Percentiles rank a stretch among this genome's conserved stretches.
Conservation (phyloP, 1,140 invertebrate species). For the Apocrypta bakeri region DNA sequence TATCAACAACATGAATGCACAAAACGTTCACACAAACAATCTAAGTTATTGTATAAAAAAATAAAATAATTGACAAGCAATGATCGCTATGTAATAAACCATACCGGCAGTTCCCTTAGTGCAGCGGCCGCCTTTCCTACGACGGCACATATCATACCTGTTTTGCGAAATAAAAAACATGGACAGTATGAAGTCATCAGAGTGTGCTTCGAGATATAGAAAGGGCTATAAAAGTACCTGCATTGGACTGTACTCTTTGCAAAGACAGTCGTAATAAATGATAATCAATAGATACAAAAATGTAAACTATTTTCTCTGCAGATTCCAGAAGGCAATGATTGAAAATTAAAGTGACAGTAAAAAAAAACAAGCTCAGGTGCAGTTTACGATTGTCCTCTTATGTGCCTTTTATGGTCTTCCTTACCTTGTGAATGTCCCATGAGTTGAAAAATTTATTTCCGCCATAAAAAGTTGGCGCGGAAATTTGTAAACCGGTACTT, state of each 20-base stretch:
- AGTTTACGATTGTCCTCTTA: constrained; percentile 32
- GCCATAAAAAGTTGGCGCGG: not conserved
- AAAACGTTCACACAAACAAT: not conserved
- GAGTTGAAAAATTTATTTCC: not conserved
- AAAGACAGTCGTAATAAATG: constrained; percentile 25
- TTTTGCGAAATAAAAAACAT: constrained; percentile 74
- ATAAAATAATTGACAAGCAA: constrained; percentile 61
- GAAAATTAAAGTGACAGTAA: constrained; percentile 43
- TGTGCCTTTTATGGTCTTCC: constrained; percentile 5
- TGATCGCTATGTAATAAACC: constrained; percentile 73
- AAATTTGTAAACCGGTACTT: not conserved
- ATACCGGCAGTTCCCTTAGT: constrained; percentile 97
- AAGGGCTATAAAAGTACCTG: constrained; percentile 58
- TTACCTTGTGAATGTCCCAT: constrained; percentile 4
- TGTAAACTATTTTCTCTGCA: constrained; percentile 15
- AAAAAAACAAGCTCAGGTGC: constrained; percentile 40
- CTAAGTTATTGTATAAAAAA: constrained; percentile 33
- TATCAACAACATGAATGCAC: not conserved
- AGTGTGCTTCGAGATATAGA: constrained; percentile 56
- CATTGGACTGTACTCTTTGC: constrained; percentile 55
- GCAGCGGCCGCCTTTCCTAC: constrained; percentile 94
- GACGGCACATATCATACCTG: constrained; percentile 97
- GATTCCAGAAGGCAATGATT: constrained; percentile 33
- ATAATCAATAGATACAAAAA: not conserved
- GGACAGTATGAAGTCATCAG: constrained; percentile 69